Percentiles rank a stretch among this genome's conserved stretches.
Conservation (phyloP, 92 coral and sea anemone genomes). For the Siderastrea siderea region DNA sequence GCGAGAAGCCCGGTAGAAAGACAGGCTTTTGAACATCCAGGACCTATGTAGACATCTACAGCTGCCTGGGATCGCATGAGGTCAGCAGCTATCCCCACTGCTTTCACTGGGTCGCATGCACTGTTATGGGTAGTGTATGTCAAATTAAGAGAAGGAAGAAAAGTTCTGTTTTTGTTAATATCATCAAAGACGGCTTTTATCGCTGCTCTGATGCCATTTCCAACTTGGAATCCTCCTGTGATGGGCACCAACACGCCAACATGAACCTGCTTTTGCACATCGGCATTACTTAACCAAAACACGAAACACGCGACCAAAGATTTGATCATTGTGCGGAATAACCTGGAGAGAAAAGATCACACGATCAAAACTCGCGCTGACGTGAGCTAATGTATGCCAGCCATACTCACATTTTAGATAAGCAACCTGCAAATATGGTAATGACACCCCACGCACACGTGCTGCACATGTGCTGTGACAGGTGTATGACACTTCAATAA, state of each 20-base stretch:
- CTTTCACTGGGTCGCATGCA: slow-evolving; percentile 47
- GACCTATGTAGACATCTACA: slow-evolving; percentile 76
- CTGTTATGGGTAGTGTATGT: slow-evolving; percentile 67
- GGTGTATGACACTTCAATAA: too few species aligned
- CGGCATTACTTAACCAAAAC: not conserved
- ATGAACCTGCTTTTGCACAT: slow-evolving; percentile 27
- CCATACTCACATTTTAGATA: too few species aligned
- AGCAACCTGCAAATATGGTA: too few species aligned
- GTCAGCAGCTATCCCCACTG: slow-evolving; percentile 76
- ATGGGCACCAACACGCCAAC: slow-evolving; percentile 74
- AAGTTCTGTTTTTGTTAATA: slow-evolving; percentile 32
- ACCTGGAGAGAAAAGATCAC: not conserved
- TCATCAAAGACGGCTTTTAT: slow-evolving; percentile 70
- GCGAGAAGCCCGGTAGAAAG: slow-evolving; percentile 71
- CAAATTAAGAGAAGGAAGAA: slow-evolving; percentile 69
- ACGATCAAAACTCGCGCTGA: too few species aligned
- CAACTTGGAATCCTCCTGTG: slow-evolving; percentile 70
- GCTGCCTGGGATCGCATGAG: slow-evolving; percentile 45
- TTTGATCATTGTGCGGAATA: not conserved
- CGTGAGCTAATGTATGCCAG: too few species aligned
- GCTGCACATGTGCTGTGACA: too few species aligned
- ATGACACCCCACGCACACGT: too few species aligned
- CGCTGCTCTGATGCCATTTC: slow-evolving; percentile 69
- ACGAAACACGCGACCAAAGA: not conserved
- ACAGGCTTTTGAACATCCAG: slow-evolving; percentile 87